These are phyloP conservation scores for Drosophila paramelanica DNA, from an alignment of 2,888 invertebrate species.

Conservation along the genomic window DNA sequence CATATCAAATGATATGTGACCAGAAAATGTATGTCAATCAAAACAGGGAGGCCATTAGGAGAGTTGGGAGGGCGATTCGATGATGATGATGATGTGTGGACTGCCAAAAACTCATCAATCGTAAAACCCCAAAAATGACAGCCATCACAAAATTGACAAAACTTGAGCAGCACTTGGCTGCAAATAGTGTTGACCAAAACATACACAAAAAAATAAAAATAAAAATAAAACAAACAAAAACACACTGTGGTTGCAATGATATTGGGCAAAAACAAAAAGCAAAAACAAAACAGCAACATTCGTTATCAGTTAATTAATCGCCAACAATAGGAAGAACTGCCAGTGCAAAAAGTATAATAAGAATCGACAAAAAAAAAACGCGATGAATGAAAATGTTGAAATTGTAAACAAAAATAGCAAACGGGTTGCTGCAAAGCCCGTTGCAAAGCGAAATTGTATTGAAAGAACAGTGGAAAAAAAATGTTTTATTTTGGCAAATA, in stretches of 20 bases:
- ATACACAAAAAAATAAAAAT: slow-evolving; percentile 1
- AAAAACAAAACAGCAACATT: slow-evolving; percentile 20
- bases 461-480: slow-evolving; percentile 32
- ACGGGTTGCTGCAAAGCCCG: slow-evolving; percentile 53
- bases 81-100: slow-evolving; percentile 10
- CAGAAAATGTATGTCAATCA: slow-evolving; percentile 39
- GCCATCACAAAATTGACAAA: slow-evolving; percentile 64
- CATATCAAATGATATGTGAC: slow-evolving; percentile 25
- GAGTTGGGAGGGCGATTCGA: neutral
- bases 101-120: slow-evolving; percentile 56
- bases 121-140: slow-evolving; percentile 17
- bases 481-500: neutral
- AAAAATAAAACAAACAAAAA: neutral
- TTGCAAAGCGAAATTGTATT: slow-evolving; percentile 2
- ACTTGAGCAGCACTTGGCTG: slow-evolving; percentile 42
- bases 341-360: slow-evolving; percentile 45
- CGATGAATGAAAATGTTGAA: slow-evolving; percentile 25
- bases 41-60: neutral
- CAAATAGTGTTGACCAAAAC: slow-evolving; percentile 22
- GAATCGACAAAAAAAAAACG: slow-evolving; percentile 30
- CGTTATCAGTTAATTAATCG: slow-evolving; percentile 77
- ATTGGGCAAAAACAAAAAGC: slow-evolving; percentile 44
- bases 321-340: slow-evolving; percentile 58
- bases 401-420: slow-evolving; percentile 58
- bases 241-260: slow-evolving; percentile 59